Evolutionary conservation across 2,113 vertebrate species (phyloP).

Genomic region (Dasyurus viverrinus): DNA sequence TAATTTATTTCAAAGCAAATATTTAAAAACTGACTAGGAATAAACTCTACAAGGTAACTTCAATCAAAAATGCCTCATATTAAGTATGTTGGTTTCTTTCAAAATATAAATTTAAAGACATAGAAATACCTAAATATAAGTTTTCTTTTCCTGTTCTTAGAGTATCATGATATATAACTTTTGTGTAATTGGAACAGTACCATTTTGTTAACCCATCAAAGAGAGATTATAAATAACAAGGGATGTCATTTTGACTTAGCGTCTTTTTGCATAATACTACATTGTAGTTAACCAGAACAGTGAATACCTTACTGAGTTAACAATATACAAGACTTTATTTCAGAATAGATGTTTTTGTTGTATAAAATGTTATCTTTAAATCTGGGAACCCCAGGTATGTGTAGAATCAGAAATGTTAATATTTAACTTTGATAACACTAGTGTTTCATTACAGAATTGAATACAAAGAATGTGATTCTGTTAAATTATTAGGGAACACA

Average conservation of each 20-base stretch:
- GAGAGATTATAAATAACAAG: constrained; percentile 11
- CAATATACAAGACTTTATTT: constrained; percentile 29
- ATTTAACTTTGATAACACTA: constrained; percentile 43
- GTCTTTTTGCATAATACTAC: not conserved
- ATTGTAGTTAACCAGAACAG: not conserved
- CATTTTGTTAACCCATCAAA: not conserved
- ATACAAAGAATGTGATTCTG: constrained; percentile 14
- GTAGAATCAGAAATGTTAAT: constrained; percentile 24
- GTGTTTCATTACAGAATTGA: not conserved
- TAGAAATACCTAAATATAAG: constrained; percentile 5
- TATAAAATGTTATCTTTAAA: constrained; percentile 38
- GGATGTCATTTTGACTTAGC: not conserved
- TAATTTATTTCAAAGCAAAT: not conserved
- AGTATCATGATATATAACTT: not conserved
- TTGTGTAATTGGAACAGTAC: constrained; percentile 27
- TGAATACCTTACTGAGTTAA: constrained; percentile 36
- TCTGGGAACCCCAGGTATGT: not conserved
- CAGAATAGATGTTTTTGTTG: not conserved
- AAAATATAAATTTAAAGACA: constrained; percentile 29
- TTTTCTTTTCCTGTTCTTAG: not conserved
- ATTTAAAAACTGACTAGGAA: not conserved
- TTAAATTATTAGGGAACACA: constrained; percentile 13
- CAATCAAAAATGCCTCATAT: not conserved
- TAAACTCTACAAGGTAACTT: not conserved
- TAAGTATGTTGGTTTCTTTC: not conserved